phyloP scores from a whole-genome alignment of 2,113 vertebrate species.

The Hydrolagus affinis region DNA sequence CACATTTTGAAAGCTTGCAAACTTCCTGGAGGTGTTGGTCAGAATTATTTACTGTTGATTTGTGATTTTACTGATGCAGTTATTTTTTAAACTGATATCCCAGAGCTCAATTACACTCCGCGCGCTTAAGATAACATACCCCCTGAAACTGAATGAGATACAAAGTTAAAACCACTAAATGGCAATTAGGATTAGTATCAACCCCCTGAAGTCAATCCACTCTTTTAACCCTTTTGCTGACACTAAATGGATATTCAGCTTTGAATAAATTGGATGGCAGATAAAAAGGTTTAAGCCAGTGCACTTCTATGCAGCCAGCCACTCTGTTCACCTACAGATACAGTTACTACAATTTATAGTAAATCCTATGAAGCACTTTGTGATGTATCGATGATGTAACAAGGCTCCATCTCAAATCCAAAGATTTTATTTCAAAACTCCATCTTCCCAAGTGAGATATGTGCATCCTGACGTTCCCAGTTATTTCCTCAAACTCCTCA shows the following conservation, averaged over 20 bases:
- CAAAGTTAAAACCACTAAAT: conserved; percentile 16
- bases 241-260: background rate
- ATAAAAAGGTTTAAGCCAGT: too few relatives aligned
- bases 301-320: too few relatives aligned
- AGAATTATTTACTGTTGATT: background rate
- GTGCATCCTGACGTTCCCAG: too few relatives aligned
- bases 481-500: too few relatives aligned
- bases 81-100: background rate
- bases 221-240: conserved; percentile 5
- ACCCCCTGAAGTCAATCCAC: conserved; percentile 3
- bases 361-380: too few relatives aligned
- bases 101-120: background rate
- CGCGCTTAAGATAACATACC: background rate
- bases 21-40: background rate
- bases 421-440: too few relatives aligned
- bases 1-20: background rate
- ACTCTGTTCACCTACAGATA: too few relatives aligned
- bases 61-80: background rate
- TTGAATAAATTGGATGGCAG: background rate
- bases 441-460: too few relatives aligned
- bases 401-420: too few relatives aligned
- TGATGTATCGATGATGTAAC: too few relatives aligned
- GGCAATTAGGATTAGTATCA: conserved; percentile 19
- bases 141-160: conserved; percentile 23
- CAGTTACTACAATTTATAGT: too few relatives aligned